Evolutionary conservation across 1,140 invertebrate species (phyloP).

Genomic region (Lethocerus indicus): DNA sequence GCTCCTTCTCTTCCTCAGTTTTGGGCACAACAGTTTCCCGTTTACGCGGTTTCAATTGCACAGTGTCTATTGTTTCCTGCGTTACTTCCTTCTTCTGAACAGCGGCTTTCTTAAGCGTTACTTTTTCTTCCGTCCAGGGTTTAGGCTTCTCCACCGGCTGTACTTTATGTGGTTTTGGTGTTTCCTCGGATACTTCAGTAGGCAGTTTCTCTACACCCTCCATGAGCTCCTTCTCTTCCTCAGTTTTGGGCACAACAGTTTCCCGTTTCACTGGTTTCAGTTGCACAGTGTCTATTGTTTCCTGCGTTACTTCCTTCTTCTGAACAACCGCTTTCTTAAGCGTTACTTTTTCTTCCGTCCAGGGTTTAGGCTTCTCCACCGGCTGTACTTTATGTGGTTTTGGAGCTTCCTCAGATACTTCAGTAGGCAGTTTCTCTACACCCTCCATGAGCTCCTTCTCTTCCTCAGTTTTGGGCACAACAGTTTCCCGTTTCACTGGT

Average conservation of each 20-base stretch:
- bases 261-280: conserved; percentile 22
- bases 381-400: conserved; percentile 7
- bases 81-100: conserved; percentile 16
- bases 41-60: no score
- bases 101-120: conserved; percentile 21
- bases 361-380: conserved; percentile 22
- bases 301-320: conserved; percentile 25
- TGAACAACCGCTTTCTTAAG: conserved; percentile 26
- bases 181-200: not conserved
- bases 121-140: conserved; percentile 24
- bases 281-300: conserved; percentile 21
- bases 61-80: conserved; percentile 23
- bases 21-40: no score
- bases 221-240: no score
- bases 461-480: not conserved
- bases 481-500: conserved; percentile 22
- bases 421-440: not conserved
- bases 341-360: conserved; percentile 29
- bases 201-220: no score
- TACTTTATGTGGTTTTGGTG: not conserved
- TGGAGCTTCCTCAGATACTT: not conserved
- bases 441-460: not conserved
- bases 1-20: not conserved
- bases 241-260: no score
- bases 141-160: not conserved